Base-by-base conservation (phyloP, 2,797 vertebrate species). In the Meda fulgida region DNA sequence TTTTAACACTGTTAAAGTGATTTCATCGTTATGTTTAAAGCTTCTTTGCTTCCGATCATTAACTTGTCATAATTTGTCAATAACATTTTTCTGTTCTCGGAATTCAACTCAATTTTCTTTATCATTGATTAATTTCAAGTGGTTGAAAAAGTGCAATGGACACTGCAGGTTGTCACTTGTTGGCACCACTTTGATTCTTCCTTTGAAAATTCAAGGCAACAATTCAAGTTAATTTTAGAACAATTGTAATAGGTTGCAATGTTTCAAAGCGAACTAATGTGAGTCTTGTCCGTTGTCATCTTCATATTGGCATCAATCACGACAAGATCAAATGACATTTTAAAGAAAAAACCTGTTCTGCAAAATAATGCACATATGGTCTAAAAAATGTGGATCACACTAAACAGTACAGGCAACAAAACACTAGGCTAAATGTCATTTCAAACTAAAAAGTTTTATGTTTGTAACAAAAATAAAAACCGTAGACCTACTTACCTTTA, bases 331-430 rank as follows among this genome's bases (percentile, higher is more conserved):
- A 65, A 51, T 38, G 16, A 34, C n/a, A 51, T 19, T 79, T 85
- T 23, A 58, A 40, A 53, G 1, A 43, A n/a, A 23, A 58, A 53
- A 16, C 40, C 31, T 38, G 70, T 76, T 51, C 81, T 46, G 26
- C 60, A 82, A 78, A 75, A 16, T 34, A 75, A 21, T 34, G 40
- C 84, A 84, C 81, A 58, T 48, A 69, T 76, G 43, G 5, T 8
- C n/a, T 43, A 60, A 80, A n/a, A 86, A 63, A 48, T 18, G 36
- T 14, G 19, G 8, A 67, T n/a, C 31, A 58, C 11, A 55, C 4
- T 34, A 19, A 34, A 60, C 6, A 29, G 7, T 2, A 43, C 29
- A 78, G 18, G 34, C 18, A 29, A 38, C 18, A 72, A 73, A 65
- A 73, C 55, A 29, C n/a, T 40, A 21, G 14, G 46, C 46, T 5